Evolutionary conservation across 2,113 vertebrate species (phyloP).

Genomic region (Calcarius ornatus): DNA sequence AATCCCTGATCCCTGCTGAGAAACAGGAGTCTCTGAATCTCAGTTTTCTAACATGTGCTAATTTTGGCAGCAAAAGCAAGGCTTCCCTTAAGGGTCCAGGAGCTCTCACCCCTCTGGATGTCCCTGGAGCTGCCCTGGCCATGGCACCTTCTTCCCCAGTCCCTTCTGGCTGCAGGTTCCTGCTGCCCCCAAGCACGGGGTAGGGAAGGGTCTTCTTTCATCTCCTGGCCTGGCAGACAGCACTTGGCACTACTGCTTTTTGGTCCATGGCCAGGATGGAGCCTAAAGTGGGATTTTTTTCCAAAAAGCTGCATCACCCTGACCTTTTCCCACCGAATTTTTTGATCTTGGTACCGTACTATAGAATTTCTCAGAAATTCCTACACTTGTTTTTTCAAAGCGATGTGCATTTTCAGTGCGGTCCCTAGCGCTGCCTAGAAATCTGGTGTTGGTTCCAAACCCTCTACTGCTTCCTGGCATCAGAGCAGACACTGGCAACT

Average conservation of each 20-base stretch:
- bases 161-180: background rate
- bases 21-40: background rate
- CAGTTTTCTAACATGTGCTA: background rate
- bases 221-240: background rate
- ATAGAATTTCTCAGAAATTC: background rate
- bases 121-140: background rate
- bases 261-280: accelerated
- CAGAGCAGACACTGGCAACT: background rate
- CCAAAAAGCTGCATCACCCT: background rate
- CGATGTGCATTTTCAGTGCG: background rate
- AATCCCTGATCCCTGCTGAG: background rate
- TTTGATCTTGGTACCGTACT: background rate
- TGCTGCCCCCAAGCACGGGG: background rate
- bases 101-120: accelerated
- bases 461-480: background rate
- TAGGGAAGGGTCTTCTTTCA: background rate
- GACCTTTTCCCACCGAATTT: background rate
- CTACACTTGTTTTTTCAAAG: background rate
- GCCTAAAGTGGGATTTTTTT: background rate
- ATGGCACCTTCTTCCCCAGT: background rate
- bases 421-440: background rate
- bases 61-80: background rate
- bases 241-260: background rate
- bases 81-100: background rate
- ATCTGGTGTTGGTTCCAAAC: background rate